Percentiles rank a stretch among this genome's conserved stretches.
phyloP scores from a whole-genome alignment of 2,888 invertebrate genomes.

The Thalpophila matura region DNA sequence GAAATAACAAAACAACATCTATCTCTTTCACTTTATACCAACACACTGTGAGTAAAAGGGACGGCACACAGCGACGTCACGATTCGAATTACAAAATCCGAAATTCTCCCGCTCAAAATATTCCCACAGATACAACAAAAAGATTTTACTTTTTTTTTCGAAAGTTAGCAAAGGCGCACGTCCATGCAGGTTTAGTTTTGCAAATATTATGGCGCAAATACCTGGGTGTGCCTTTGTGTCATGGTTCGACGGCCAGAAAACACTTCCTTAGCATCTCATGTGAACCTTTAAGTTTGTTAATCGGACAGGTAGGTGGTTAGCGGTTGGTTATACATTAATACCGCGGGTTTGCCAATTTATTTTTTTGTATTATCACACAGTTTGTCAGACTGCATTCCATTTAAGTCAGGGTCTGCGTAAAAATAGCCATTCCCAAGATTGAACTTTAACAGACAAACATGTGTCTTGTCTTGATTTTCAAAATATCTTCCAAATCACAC shows the following conservation, averaged over 20 bases:
- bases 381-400: not conserved
- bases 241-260: slow-evolving; percentile 77
- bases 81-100: slow-evolving; percentile 41
- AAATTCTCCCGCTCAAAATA: slow-evolving; percentile 55
- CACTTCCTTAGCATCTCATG: slow-evolving; percentile 81
- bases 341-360: slow-evolving; percentile 25
- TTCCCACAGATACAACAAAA: slow-evolving; percentile 55
- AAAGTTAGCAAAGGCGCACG: slow-evolving; percentile 72
- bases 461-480: too few relatives aligned
- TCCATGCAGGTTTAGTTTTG: slow-evolving; percentile 80
- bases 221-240: slow-evolving; percentile 81
- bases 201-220: slow-evolving; percentile 85
- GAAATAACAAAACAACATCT: slow-evolving; percentile 29
- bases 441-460: too few relatives aligned
- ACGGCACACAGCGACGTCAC: slow-evolving; percentile 27
- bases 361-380: too few relatives aligned
- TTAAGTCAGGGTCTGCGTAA: not conserved
- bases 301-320: slow-evolving; percentile 61
- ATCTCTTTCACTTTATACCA: slow-evolving; percentile 36
- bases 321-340: not conserved
- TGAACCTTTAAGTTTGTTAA: slow-evolving; percentile 82
- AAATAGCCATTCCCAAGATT: too few relatives aligned
- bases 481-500: too few relatives aligned
- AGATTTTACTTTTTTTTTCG: slow-evolving; percentile 63
- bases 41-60: slow-evolving; percentile 34